A percentile compares a stretch with the other conserved stretches of the same genome.
Conservation (phyloP, 2,113 vertebrate genomes). For the Epinephelus cyanopodus region DNA sequence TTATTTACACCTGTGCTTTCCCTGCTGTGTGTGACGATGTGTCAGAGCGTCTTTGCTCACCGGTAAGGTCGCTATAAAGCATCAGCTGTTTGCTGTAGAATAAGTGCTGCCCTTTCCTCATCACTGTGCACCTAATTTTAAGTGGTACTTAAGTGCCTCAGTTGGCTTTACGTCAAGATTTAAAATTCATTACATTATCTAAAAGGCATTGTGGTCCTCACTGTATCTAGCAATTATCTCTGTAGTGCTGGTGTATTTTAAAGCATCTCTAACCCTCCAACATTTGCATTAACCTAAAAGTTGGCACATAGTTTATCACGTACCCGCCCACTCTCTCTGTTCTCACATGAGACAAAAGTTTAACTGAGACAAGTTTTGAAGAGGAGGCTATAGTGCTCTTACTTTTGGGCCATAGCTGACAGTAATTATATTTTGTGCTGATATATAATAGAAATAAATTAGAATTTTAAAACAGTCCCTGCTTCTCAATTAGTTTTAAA, state of each 20-base stretch:
- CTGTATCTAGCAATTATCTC: not conserved
- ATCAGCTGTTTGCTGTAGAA: not conserved
- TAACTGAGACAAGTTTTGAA: not conserved
- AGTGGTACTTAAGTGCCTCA: not conserved
- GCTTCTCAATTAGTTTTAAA: not conserved
- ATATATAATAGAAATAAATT: not conserved
- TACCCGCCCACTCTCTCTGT: not conserved
- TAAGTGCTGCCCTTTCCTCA: not conserved
- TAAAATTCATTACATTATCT: not conserved
- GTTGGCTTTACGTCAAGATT: conserved; percentile 6
- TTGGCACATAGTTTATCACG: not conserved
- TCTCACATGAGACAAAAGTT: not conserved
- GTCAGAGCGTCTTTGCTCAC: not conserved
- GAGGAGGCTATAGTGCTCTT: not conserved
- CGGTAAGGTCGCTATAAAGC: too few relatives aligned
- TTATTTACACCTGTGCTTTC: not conserved
- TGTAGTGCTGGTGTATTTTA: not conserved
- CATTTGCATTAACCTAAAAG: conserved; percentile 5
- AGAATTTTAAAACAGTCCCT: not conserved
- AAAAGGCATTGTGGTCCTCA: not conserved
- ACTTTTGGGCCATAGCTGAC: not conserved
- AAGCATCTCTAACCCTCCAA: not conserved
- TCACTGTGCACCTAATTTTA: not conserved
- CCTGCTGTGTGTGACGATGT: too few relatives aligned
- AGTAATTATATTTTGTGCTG: not conserved